Evolutionary conservation across 2,888 invertebrate species (phyloP), one percentile per base, ranked within the genome.

Genomic region (Drosophila robusta): DNA sequence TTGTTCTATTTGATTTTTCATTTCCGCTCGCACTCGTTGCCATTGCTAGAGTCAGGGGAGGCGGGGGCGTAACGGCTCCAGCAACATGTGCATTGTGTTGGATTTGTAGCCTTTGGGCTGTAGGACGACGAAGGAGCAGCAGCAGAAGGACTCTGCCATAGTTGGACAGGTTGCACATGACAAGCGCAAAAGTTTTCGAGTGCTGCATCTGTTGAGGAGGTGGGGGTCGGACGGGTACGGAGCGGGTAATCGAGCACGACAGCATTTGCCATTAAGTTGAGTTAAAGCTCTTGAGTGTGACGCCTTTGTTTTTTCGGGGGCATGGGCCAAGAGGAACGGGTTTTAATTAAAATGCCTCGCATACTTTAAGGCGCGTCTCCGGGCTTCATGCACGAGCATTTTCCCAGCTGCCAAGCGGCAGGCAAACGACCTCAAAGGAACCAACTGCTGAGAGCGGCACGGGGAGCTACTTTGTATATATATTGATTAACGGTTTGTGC

Each of bases 131-230:
- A 42, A 56, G 62, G 42, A 64, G 44, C 46, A 64, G 41, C 49
- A 56, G 62, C 29, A 34, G 34, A 34, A 74, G 68, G 72, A 68
- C 70, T 67, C 70, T 60, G 74, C 60, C 61, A 82, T 72, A 77
- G 79, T 85, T 77, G 79, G 85, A 78, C 85, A 83, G 85, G 85
- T 83, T 83, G 77, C 85, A 82, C 85, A 85, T 85, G 82, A 79
- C 82, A 79, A 82, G 85, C 75, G 69, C 51, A 81, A 79, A 85
- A 85, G 65, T 83, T 83, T 77, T 82, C 82, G 70, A 83, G 82
- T 77, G 66, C 56, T 81, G 78, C 70, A 71, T 32, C 55, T 34
- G 34, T 9, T 45, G 36, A 34, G 42, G 39, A 34, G 46, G 32
- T 24, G 18, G 26, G 16, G 38, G 5, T 22, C 14, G 16, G 22